Base-by-base conservation (phyloP, 2,797 vertebrate genomes). In the Phaenicophaeus curvirostris region DNA sequence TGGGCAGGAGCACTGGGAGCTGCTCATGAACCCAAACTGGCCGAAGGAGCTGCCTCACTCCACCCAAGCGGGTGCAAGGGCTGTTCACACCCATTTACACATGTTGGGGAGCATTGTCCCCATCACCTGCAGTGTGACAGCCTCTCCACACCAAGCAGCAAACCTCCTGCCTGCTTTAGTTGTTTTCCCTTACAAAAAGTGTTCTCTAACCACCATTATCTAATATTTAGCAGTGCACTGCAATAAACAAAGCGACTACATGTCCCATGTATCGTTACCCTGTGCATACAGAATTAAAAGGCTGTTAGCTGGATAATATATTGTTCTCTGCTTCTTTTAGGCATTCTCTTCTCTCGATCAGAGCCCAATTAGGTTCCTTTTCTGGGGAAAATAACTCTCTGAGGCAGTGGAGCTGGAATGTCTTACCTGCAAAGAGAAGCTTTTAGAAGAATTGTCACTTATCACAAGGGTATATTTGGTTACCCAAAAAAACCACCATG, bases 51-150 rank as follows among this genome's bases (percentile, higher is more conserved):
- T n/a, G 39, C 33, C 5, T 33, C 4, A 23, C 46, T 59, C 69
- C 13, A 17, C 46, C 63, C 6, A 1, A 31, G 33, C 1, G 4
- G 46, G 28, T 23, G 8, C 6, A 2, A 28, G 46, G 37, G 59
- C 61, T 33, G 31, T 27, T 48, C 35, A 2, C 15, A 2, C 51
- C 25, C 58, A 8, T 41, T 15, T 7, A 31, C 33, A 6, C 6
- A 3, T 15, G 1, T 11, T 3, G 0, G 35, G 13, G 24, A 50
- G 20, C 58, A 23, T 19, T 28, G 0, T 31, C 61, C 17, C 55
- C 41, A 6, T 14, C 57, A 18, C 33, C 62, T 3, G 8, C 2
- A 0, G 11, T 2, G 27, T 3, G 13, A 18, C 16, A 21, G 8
- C 55, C 42, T 9, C 50, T 19, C 51, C 25, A 8, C 1, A 5